These are phyloP conservation scores for Candoia aspera DNA, from an alignment of 2,113 vertebrate species.

Conservation along the genomic window DNA sequence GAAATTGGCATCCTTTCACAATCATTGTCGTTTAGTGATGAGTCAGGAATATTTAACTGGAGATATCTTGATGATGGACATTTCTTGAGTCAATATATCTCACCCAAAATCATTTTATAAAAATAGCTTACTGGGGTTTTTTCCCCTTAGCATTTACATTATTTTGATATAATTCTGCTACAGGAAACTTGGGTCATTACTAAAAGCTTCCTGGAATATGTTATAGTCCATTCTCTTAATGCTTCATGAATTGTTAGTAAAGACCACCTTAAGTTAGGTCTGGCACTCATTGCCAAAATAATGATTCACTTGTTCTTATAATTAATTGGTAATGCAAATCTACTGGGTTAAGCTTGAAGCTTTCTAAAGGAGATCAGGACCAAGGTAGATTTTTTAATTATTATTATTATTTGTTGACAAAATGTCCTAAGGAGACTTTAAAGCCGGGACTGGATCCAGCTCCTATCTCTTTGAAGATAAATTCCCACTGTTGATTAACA, in stretches of 20 bases:
- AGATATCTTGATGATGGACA: not conserved
- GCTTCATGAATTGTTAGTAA: not conserved
- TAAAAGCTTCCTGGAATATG: not conserved
- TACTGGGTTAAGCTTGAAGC: not conserved
- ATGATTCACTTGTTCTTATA: not conserved
- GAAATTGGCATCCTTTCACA: not conserved
- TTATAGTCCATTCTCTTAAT: not conserved
- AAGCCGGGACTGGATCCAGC: not conserved
- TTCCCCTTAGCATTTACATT: not conserved
- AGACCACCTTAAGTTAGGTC: not conserved
- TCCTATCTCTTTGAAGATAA: not conserved
- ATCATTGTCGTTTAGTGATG: not conserved
- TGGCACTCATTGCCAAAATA: not conserved
- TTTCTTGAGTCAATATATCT: not conserved
- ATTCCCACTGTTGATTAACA: not conserved
- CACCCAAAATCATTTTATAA: not conserved
- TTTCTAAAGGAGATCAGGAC: not conserved
- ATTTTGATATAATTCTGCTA: not conserved
- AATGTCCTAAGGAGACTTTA: not conserved
- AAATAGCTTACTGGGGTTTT: not conserved
- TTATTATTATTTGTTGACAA: not conserved
- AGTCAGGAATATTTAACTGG: not conserved
- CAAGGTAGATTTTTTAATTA: not conserved
- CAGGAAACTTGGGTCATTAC: not conserved
- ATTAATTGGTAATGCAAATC: not conserved